phyloP scores from a whole-genome alignment of 2,888 invertebrate genomes.

The Mechanitis mazaeus region DNA sequence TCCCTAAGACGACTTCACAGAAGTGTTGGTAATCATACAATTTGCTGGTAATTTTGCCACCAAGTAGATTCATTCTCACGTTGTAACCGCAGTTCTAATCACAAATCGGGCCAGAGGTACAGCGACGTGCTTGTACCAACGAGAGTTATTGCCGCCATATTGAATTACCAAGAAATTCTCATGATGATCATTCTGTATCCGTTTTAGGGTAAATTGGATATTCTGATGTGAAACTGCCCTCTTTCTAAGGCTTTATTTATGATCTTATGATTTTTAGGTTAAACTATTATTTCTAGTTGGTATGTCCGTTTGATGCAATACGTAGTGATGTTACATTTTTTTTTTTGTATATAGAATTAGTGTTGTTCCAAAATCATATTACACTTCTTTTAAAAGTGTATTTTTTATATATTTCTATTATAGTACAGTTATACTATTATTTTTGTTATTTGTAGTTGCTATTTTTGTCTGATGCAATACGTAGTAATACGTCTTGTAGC shows the following conservation, averaged over 20 bases:
- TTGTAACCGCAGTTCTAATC: slow-evolving; percentile 30
- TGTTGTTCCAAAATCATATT: too few species aligned
- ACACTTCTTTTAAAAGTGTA: too few species aligned
- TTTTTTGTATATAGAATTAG: too few species aligned
- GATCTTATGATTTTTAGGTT: not conserved
- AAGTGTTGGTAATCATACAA: slow-evolving; percentile 34
- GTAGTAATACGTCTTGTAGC: too few species aligned
- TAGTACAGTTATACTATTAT: too few species aligned
- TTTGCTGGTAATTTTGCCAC: slow-evolving; percentile 48
- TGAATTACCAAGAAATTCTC: slow-evolving; percentile 22
- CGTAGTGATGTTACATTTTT: not conserved
- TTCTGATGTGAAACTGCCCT: not conserved
- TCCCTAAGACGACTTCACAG: slow-evolving; percentile 9
- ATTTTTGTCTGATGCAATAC: too few species aligned
- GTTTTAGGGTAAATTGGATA: slow-evolving; percentile 6
- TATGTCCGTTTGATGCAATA: not conserved
- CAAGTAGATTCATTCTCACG: slow-evolving; percentile 38
- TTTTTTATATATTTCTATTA: too few species aligned
- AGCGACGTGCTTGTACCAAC: slow-evolving; percentile 25
- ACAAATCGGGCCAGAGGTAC: slow-evolving; percentile 29
- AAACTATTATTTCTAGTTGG: not conserved
- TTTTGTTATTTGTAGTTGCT: too few species aligned
- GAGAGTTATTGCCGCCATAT: slow-evolving; percentile 20
- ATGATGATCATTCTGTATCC: slow-evolving; percentile 13
- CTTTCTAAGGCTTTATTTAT: not conserved